Evolutionary conservation across 2,113 vertebrate genomes (phyloP).

Genomic region (Calyptommatus sinebrachiatus): DNA sequence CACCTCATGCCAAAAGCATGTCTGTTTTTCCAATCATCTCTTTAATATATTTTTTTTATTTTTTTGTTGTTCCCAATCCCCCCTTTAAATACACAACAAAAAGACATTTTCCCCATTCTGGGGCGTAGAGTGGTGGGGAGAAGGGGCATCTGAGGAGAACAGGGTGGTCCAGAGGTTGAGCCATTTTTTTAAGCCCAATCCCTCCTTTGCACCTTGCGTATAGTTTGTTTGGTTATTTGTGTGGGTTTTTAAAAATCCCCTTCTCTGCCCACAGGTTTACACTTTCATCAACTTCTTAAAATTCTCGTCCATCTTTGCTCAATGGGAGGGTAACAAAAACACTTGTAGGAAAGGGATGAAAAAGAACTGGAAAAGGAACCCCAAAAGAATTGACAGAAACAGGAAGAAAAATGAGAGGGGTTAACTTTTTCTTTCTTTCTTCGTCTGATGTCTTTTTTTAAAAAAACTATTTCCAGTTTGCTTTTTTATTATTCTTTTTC

Average conservation of each 20-base stretch:
- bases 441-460: slow-evolving; percentile 11
- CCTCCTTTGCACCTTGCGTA: background rate
- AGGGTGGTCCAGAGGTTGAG: background rate
- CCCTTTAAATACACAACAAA: slow-evolving; percentile 43
- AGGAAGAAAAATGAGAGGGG: slow-evolving; percentile 3
- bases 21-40: slow-evolving; percentile 1
- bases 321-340: background rate
- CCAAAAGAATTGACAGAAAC: slow-evolving; percentile 25
- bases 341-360: background rate
- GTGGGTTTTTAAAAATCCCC: background rate
- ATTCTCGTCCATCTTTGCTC: slow-evolving; percentile 27
- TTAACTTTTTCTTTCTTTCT: slow-evolving; percentile 8
- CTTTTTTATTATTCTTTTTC: slow-evolving; percentile 33
- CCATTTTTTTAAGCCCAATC: background rate
- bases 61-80: slow-evolving; percentile 26
- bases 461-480: slow-evolving; percentile 25
- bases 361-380: slow-evolving; percentile 15
- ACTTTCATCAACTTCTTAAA: slow-evolving; percentile 26
- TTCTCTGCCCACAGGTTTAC: slow-evolving; percentile 22
- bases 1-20: background rate
- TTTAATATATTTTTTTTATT: slow-evolving; percentile 34
- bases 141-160: background rate
- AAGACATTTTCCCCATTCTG: slow-evolving; percentile 16
- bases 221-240: slow-evolving; percentile 29
- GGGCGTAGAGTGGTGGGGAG: slow-evolving; percentile 11